These are phyloP conservation scores for Sitophilus oryzae DNA, from an alignment of 1,140 invertebrate species.

Conservation along the genomic window DNA sequence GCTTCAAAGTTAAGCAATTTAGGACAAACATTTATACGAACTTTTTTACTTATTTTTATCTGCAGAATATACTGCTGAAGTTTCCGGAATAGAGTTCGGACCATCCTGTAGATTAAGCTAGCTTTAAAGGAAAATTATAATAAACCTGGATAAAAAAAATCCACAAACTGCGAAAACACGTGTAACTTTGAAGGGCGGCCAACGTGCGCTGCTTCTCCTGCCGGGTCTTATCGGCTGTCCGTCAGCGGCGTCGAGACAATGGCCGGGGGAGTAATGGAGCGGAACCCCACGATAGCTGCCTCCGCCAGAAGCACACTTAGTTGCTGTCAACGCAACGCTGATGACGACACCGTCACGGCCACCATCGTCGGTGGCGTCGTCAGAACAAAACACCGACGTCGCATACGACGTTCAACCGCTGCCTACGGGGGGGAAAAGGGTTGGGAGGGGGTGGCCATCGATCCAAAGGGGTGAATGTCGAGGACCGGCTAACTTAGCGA, in stretches of 20 bases:
- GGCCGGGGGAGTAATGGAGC: conserved; percentile 9
- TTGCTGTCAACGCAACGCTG: conserved; percentile 12
- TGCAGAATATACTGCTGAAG: too few relatives aligned
- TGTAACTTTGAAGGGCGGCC: conserved; percentile 12
- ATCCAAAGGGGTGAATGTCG: conserved; percentile 16
- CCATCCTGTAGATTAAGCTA: too few relatives aligned
- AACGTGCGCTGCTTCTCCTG: conserved; percentile 12
- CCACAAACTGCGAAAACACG: conserved; percentile 1
- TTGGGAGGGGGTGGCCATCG: too few relatives aligned
- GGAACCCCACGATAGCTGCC: conserved; percentile 15
- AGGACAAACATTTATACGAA: too few relatives aligned
- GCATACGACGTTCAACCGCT: conserved; percentile 5
- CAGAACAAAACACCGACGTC: conserved; percentile 10
- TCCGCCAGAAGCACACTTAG: conserved; percentile 14
- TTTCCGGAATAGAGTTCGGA: too few relatives aligned
- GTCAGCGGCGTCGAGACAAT: conserved; percentile 11
- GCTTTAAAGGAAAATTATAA: too few relatives aligned
- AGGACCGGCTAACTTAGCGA: too few relatives aligned
- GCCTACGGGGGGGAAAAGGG: too few relatives aligned
- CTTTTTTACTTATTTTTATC: too few relatives aligned
- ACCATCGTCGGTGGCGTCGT: too few relatives aligned
- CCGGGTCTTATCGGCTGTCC: conserved; percentile 12
- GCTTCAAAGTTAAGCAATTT: too few relatives aligned
- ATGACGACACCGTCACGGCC: background rate
- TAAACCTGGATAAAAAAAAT: too few relatives aligned